Percentiles rank a stretch among this genome's conserved stretches.
Evolutionary conservation across 2,797 vertebrate species (phyloP).

Genomic region (Myripristis jacobus): DNA sequence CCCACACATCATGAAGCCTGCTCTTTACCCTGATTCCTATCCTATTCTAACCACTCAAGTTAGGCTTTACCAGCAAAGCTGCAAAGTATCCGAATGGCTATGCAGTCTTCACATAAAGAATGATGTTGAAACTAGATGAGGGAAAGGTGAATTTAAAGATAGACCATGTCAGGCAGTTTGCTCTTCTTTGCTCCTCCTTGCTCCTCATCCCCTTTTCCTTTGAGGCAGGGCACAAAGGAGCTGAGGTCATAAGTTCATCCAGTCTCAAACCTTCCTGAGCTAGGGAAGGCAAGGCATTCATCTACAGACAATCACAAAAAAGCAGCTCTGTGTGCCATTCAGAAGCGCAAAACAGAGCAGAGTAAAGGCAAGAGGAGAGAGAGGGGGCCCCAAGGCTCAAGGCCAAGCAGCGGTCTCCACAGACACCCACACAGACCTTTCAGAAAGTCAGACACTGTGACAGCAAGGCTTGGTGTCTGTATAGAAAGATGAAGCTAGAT

Average conservation of each 20-base stretch:
- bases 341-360: slow-evolving; percentile 59
- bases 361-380: slow-evolving; percentile 37
- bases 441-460: slow-evolving; percentile 57
- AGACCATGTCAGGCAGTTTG: slow-evolving; percentile 27
- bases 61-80: not conserved
- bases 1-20: not conserved
- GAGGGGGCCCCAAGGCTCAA: slow-evolving; percentile 35
- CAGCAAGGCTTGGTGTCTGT: slow-evolving; percentile 40
- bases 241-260: slow-evolving; percentile 82
- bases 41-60: slow-evolving; percentile 1
- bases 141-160: slow-evolving; percentile 60
- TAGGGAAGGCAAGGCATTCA: slow-evolving; percentile 73
- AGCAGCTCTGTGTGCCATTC: slow-evolving; percentile 58
- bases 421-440: slow-evolving; percentile 55
- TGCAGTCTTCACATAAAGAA: slow-evolving; percentile 27
- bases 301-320: slow-evolving; percentile 65
- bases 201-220: slow-evolving; percentile 65
- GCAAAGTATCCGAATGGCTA: not conserved
- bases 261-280: slow-evolving; percentile 67
- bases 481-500: slow-evolving; percentile 35
- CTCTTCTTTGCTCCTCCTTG: slow-evolving; percentile 50
- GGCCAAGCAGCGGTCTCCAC: slow-evolving; percentile 51
- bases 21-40: not conserved
- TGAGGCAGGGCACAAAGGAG: slow-evolving; percentile 76
- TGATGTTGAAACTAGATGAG: slow-evolving; percentile 38